A percentile compares a stretch with the other conserved stretches of the same genome.
phyloP scores from a whole-genome alignment of 1,140 invertebrate species.

The Diachasmimorpha longicaudata region DNA sequence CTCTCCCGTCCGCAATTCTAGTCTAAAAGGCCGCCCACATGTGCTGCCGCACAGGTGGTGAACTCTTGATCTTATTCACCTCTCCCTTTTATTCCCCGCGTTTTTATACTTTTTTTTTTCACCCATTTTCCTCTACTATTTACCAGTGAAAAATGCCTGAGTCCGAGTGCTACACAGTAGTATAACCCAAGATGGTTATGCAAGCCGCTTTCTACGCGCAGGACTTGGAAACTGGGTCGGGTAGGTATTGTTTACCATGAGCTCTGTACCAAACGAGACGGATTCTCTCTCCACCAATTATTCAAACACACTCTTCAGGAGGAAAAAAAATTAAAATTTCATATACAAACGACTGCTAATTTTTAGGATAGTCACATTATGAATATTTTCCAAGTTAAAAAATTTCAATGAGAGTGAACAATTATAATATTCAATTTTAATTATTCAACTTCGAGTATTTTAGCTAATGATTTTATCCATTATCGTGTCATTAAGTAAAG shows the following conservation, averaged over 20 bases:
- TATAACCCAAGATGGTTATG: slow-evolving; percentile 38
- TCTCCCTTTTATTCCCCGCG: background rate
- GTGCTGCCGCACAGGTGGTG: background rate
- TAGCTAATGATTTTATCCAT: too few relatives aligned
- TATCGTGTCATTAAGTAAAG: too few relatives aligned
- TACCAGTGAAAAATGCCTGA: background rate
- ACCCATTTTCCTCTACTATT: background rate
- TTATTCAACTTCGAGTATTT: too few relatives aligned
- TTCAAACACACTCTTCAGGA: background rate
- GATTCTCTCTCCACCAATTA: background rate
- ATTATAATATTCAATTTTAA: too few relatives aligned
- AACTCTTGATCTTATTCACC: slow-evolving; percentile 10
- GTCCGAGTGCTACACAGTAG: background rate
- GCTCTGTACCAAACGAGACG: background rate
- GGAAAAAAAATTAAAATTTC: too few relatives aligned
- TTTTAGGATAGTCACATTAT: background rate
- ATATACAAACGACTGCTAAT: too few relatives aligned
- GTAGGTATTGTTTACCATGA: slow-evolving; percentile 46
- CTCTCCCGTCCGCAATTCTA: background rate
- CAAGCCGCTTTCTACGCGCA: slow-evolving; percentile 52
- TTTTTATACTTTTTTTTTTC: background rate
- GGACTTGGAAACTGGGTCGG: slow-evolving; percentile 53
- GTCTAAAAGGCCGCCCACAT: slow-evolving; percentile 2
- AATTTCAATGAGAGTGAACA: too few relatives aligned
- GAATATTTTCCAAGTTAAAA: too few relatives aligned